Evolutionary conservation across 1,140 invertebrate genomes (phyloP).

Genomic region (Macrosteles quadrilineatus): DNA sequence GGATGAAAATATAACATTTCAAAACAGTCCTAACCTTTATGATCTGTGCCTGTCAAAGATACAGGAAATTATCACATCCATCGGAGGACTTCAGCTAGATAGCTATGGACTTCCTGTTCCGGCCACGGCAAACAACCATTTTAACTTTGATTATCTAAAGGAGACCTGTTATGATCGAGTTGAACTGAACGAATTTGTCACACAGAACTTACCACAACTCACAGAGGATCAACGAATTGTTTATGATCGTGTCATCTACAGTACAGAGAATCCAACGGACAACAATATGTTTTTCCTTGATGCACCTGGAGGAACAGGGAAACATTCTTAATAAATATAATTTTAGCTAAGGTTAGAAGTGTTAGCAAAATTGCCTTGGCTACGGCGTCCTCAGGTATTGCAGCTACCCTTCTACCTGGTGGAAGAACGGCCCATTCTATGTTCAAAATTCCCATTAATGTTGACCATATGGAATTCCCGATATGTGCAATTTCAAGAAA

Average conservation of each 20-base stretch:
- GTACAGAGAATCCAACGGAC: conserved; percentile 8
- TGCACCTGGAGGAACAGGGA: conserved; percentile 41
- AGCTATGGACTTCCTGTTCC: background rate
- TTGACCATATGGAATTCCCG: conserved; percentile 35
- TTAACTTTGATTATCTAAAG: too few species aligned
- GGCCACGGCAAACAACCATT: background rate
- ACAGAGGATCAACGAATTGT: too few species aligned
- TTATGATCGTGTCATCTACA: too few species aligned
- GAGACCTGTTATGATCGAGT: too few species aligned
- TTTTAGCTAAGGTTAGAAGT: conserved; percentile 50
- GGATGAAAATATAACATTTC: too few species aligned
- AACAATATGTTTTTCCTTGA: conserved; percentile 47
- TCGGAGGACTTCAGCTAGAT: background rate
- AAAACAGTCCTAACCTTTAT: background rate
- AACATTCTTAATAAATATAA: conserved; percentile 41
- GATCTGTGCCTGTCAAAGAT: background rate
- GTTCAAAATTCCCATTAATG: conserved; percentile 46
- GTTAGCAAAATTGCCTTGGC: too few species aligned
- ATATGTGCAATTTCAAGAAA: conserved; percentile 47
- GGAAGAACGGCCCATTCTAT: too few species aligned
- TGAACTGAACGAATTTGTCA: too few species aligned
- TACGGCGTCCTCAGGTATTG: too few species aligned
- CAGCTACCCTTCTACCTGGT: too few species aligned
- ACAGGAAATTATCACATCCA: background rate
- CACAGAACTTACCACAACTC: too few species aligned